Conservation (phyloP, 2,888 invertebrate species). For the Pristionchus arcanus region DNA sequence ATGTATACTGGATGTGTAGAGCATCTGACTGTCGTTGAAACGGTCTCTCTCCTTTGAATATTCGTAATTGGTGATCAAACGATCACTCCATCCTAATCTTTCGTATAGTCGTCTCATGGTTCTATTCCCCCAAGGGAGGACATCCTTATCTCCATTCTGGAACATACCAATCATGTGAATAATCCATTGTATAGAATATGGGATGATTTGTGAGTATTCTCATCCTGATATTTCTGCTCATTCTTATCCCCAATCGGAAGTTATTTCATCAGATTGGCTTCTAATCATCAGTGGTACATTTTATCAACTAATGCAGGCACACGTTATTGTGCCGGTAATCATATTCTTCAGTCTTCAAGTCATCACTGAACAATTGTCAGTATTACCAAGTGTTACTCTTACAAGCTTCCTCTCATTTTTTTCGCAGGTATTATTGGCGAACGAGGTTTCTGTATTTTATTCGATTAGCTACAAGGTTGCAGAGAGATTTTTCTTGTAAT, state of each 20-base stretch:
- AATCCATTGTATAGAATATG: neutral
- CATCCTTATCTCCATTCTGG: neutral
- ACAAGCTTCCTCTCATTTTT: neutral
- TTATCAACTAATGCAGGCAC: neutral
- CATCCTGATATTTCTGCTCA: neutral
- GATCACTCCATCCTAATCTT: neutral
- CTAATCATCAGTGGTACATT: neutral
- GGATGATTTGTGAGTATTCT: neutral
- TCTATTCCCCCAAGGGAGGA: neutral
- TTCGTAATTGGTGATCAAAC: neutral
- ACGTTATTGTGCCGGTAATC: neutral
- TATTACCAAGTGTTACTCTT: neutral
- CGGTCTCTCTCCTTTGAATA: neutral
- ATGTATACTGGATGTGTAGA: no score
- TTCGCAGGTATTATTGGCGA: no score
- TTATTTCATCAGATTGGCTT: neutral
- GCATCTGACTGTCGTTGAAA: neutral
- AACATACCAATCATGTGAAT: neutral
- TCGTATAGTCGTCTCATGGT: constrained; percentile 10
- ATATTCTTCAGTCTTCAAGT: neutral
- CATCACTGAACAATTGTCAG: neutral
- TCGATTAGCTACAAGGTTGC: no score
- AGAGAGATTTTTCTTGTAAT: no score
- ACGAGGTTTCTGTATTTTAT: neutral
- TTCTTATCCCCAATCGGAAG: neutral